Conservation (phyloP, 2,797 vertebrate genomes). For the Galagoides demidoff region DNA sequence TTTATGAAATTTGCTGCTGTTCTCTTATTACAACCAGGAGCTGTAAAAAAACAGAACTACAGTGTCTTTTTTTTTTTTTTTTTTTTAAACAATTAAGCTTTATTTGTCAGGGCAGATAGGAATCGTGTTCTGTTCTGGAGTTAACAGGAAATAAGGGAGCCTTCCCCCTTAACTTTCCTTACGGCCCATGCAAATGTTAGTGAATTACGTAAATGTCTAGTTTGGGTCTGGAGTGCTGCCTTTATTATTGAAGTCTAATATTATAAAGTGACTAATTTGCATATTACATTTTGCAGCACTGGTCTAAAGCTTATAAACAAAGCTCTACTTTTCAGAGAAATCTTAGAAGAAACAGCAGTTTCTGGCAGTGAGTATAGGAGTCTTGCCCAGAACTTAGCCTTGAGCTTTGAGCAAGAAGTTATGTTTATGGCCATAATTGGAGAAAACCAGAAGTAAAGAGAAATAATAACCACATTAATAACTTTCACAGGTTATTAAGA, state of each 20-base stretch:
- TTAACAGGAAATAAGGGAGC: conserved; percentile 45
- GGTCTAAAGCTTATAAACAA: conserved; percentile 35
- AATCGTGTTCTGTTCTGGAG: conserved; percentile 31
- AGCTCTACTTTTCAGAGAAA: conserved; percentile 22
- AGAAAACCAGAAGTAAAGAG: conserved; percentile 53
- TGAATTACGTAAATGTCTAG: conserved; percentile 36
- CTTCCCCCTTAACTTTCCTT: background rate
- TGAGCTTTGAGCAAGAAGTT: conserved; percentile 18
- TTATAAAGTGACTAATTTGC: conserved; percentile 53
- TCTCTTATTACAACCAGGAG: conserved; percentile 34
- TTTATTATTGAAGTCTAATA: conserved; percentile 51
- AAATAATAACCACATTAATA: conserved; percentile 33
- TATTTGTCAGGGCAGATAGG: conserved; percentile 37
- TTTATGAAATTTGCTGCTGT: conserved; percentile 4
- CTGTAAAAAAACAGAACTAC: background rate
- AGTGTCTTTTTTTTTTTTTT: background rate
- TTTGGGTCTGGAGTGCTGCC: background rate
- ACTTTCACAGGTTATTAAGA: background rate
- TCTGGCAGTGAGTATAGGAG: background rate
- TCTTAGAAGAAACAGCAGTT: conserved; percentile 28
- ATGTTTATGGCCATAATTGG: background rate
- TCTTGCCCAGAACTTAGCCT: background rate
- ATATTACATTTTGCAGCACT: background rate
- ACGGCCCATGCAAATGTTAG: background rate
- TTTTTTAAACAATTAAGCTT: conserved; percentile 19